phyloP scores from a whole-genome alignment of 1,140 invertebrate species.

The Globodera ellingtonae region DNA sequence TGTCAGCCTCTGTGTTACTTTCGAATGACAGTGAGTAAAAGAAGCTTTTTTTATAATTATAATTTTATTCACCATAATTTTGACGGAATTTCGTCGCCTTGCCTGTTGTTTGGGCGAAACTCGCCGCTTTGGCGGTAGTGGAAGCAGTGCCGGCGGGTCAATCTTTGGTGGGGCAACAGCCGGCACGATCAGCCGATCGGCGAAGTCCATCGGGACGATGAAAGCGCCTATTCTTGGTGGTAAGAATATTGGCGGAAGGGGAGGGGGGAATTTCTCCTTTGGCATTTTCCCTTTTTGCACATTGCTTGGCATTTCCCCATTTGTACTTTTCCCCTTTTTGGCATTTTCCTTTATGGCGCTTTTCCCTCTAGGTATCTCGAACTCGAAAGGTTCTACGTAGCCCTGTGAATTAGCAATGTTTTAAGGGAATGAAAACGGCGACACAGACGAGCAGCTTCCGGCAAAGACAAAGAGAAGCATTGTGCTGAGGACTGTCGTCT shows the following conservation, averaged over 20 bases:
- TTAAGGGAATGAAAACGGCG: constrained; percentile 9
- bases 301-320: too few relatives aligned
- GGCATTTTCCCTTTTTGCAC: too few relatives aligned
- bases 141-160: constrained; percentile 21
- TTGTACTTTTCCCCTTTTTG: too few relatives aligned
- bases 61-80: not conserved
- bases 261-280: not conserved
- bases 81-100: constrained; percentile 58
- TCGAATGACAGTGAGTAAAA: constrained; percentile 49
- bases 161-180: constrained; percentile 11
- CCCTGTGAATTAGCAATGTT: not conserved
- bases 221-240: not conserved
- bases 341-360: too few relatives aligned
- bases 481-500: constrained; percentile 14
- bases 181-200: constrained; percentile 14
- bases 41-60: not conserved
- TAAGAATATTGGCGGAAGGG: not conserved
- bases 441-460: not conserved
- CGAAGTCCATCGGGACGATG: constrained; percentile 2
- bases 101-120: constrained; percentile 72
- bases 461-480: constrained; percentile 24
- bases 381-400: too few relatives aligned
- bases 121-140: constrained; percentile 76
- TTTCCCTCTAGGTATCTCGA: too few relatives aligned
- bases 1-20: constrained; percentile 64